A percentile compares a stretch with the other conserved stretches of the same genome.
Conservation (phyloP, 2,113 vertebrate genomes). For the Mixornis gularis region DNA sequence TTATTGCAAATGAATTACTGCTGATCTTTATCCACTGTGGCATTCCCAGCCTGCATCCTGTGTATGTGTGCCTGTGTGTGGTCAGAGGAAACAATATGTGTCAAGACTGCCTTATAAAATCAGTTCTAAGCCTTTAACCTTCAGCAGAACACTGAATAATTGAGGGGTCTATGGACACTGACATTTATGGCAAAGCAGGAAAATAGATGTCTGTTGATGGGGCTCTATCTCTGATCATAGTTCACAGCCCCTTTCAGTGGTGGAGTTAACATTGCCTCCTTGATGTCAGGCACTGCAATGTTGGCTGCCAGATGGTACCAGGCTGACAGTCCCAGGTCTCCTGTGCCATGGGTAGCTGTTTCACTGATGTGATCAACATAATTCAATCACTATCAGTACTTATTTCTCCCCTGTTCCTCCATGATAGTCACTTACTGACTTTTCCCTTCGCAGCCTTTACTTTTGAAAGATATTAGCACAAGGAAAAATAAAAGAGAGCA, state of each 20-base stretch:
- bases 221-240: constrained; percentile 79
- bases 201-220: constrained; percentile 82
- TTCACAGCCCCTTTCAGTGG: constrained; percentile 78
- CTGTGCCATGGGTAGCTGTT: constrained; percentile 72
- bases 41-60: not conserved
- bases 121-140: constrained; percentile 75
- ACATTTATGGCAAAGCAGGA: constrained; percentile 74
- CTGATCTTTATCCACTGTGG: not conserved
- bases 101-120: constrained; percentile 72
- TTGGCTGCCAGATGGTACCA: constrained; percentile 73
- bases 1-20: constrained; percentile 4
- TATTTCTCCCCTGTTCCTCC: constrained; percentile 67
- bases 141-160: constrained; percentile 73
- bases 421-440: constrained; percentile 7
- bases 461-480: not conserved
- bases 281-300: constrained; percentile 71
- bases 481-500: not conserved
- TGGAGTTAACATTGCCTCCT: constrained; percentile 75
- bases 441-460: not conserved
- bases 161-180: constrained; percentile 68
- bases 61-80: not conserved
- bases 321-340: constrained; percentile 77
- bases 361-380: constrained; percentile 75
- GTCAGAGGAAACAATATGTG: constrained; percentile 69
- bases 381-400: constrained; percentile 78